Evolutionary conservation across 2,113 vertebrate genomes (phyloP).

Genomic region (Aepyceros melampus): DNA sequence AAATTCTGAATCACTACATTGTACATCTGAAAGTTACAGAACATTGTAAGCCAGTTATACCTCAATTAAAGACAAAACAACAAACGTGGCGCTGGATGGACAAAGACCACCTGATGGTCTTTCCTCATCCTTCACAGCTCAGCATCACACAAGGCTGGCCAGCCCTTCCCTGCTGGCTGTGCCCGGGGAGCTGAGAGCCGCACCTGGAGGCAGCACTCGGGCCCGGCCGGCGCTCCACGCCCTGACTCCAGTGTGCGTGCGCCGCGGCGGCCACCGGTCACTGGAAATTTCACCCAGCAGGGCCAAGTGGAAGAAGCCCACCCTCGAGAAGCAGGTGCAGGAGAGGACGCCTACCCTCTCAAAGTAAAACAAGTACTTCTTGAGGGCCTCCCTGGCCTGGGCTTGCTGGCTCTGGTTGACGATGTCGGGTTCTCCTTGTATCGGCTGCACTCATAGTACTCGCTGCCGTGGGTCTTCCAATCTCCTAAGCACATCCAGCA

Average conservation of each 20-base stretch:
- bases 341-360: conserved; percentile 91
- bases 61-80: neutral
- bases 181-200: neutral
- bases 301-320: neutral
- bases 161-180: neutral
- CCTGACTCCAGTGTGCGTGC: neutral
- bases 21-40: neutral
- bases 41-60: neutral
- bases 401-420: conserved; percentile 99
- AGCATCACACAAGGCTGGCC: neutral
- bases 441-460: conserved; percentile 99
- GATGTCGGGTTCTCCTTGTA: conserved; percentile 99
- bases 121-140: neutral
- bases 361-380: conserved; percentile 99
- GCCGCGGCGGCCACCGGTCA: neutral
- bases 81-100: neutral
- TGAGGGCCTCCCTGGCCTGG: conserved; percentile 98
- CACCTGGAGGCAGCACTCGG: neutral
- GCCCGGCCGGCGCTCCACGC: neutral
- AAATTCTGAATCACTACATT: neutral
- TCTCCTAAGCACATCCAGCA: conserved; percentile 99
- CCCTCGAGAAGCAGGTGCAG: conserved; percentile 24
- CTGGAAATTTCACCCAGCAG: neutral
- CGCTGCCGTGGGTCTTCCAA: conserved; percentile 99
- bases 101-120: neutral